Evolutionary conservation across 2,113 vertebrate genomes (phyloP), one percentile per base, ranked within the genome.

Genomic region (Pristiophorus japonicus): DNA sequence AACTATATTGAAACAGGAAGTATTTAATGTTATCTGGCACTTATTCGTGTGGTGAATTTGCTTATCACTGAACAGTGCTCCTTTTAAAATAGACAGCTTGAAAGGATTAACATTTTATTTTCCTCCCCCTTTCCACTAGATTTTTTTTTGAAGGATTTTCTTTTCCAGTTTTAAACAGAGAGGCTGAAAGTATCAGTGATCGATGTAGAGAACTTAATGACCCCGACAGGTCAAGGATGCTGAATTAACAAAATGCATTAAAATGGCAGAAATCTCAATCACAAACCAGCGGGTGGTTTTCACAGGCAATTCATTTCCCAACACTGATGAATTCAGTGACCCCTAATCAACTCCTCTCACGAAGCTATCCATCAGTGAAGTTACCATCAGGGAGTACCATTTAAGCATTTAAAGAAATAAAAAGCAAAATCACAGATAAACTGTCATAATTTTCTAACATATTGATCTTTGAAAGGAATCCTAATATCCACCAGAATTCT

Each of bases 401-500:
- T 70, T 34, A 51, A 95, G 73, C 20, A 95, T 16, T 73, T 95
- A 51, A 59, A 93, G 42, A 92, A 3, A 59, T 10, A 91, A 91
- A n/a, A 34, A 59, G 42, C 38, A 27, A 67, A 95, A 30, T 47
- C 22, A 45, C 20, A 96, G 93, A 95, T 12, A 96, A 73, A 95
- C 20, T 85, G 30, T 30, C 59, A 59, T 18, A 59, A 22, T 63
- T 62, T 0, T 20, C n/a, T 63, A 92, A 38, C 4, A 34, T 8
- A 63, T 11, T 62, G 45, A 78, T 27, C 51, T 84, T 47, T 66
- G 42, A 85, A 11, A 88, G 55, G n/a, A 65, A 27, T 27, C n/a
- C 14, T 45, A 66, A 95, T 24, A 63, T 47, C 18, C 27, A n/a
- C 78, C 10, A 96, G 85, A 95, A 34, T 95, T 73, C 95, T 38